A percentile compares a stretch with the other conserved stretches of the same genome.
These are phyloP conservation scores for Cyprinella venusta DNA, from an alignment of 2,797 vertebrate genomes.

Conservation along the genomic window DNA sequence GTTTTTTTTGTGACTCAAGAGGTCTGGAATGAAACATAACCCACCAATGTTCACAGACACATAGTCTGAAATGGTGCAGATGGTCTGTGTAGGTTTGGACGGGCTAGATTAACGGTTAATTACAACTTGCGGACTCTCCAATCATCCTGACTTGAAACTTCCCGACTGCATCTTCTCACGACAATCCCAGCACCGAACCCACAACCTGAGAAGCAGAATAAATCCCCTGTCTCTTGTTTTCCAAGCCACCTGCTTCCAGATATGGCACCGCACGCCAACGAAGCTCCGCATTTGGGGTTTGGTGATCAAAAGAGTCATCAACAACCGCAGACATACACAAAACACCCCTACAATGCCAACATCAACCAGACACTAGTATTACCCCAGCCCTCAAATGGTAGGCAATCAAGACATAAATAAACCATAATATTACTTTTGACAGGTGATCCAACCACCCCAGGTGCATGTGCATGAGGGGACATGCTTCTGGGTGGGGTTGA, in stretches of 20 bases:
- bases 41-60: slow-evolving; percentile 1
- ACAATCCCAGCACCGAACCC: neutral
- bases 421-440: slow-evolving; percentile 70
- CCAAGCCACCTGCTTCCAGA: slow-evolving; percentile 52
- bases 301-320: slow-evolving; percentile 35
- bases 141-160: slow-evolving; percentile 11
- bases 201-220: slow-evolving; percentile 24
- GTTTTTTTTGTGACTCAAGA: slow-evolving; percentile 15
- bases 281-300: slow-evolving; percentile 38
- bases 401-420: slow-evolving; percentile 65
- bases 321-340: slow-evolving; percentile 31
- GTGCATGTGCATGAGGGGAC: slow-evolving; percentile 66
- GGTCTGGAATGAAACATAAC: slow-evolving; percentile 28
- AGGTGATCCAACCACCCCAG: slow-evolving; percentile 64
- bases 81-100: neutral
- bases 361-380: slow-evolving; percentile 66
- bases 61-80: slow-evolving; percentile 8
- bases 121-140: neutral
- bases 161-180: slow-evolving; percentile 1
- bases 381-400: slow-evolving; percentile 53
- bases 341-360: slow-evolving; percentile 9
- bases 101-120: neutral
- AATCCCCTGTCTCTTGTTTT: slow-evolving; percentile 31
- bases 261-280: neutral
- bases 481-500: slow-evolving; percentile 64